Base-by-base conservation (phyloP, 2,113 vertebrate species). In the Erinaceus europaeus region DNA sequence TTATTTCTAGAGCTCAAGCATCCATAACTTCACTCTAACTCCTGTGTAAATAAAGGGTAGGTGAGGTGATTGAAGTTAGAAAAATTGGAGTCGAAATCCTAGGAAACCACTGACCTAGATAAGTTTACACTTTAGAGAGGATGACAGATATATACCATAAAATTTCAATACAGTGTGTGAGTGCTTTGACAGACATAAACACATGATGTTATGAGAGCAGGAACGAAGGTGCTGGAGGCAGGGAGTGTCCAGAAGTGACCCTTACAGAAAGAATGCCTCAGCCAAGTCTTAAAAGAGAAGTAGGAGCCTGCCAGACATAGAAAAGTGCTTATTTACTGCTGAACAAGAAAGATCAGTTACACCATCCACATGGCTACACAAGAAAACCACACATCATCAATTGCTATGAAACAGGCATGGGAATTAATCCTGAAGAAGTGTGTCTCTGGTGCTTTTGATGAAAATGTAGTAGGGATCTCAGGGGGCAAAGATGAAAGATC, bases 401-500 rank as follows among this genome's bases (percentile, higher is more conserved):
- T 95, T 52, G 71, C 92, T 65, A 74, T 20, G 53, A 73, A 90
- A 73, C 2, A 21, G 88, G 81, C 91, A 81, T 78, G 91, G 92
- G 95, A 94, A 93, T 93, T 91, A 92, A 89, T 94, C 82, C 94
- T 89, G 87, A 93, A 90, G 91, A 93, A 95, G 95, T 40, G 11
- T 94, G 94, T 94, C 88, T 90, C 92, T 94, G 85, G 74, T 93
- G 91, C 88, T 91, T 95, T 95, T 95, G 94, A 95, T 95, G 95
- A 95, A 94, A 95, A 93, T 95, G 50, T 81, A 92, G 92, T 85
- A 85, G 87, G 59, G 88, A 75, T 89, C 92, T 95, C 91, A 48
- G 23, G 90, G 96, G 89, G 52, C 4, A 83, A 84, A 87, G 93
- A 96, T 96, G 95, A 96, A 97, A 96, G 96, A 90, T 97, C 95